Percentiles rank a stretch among this genome's conserved stretches.
phyloP scores from a whole-genome alignment of 2,888 invertebrate species.

The Hypercompe scribonia region DNA sequence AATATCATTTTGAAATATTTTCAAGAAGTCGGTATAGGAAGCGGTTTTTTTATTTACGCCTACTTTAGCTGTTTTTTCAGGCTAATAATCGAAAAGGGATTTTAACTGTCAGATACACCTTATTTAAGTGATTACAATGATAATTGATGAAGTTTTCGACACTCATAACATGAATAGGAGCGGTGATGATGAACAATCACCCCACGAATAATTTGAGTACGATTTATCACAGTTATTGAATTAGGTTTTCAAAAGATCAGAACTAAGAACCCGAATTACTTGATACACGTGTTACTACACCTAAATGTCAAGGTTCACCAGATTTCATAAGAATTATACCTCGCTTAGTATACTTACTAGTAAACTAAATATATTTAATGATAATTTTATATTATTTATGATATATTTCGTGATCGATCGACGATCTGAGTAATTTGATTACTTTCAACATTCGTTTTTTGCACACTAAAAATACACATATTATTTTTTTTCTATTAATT shows the following conservation, averaged over 20 bases:
- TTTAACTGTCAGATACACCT: no score
- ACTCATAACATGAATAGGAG: no score
- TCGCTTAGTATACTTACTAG: neutral
- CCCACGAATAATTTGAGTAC: neutral
- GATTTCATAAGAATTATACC: neutral
- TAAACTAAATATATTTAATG: neutral
- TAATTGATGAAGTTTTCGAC: no score
- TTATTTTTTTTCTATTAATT: no score
- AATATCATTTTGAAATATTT: no score
- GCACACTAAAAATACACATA: neutral
- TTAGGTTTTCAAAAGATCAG: neutral
- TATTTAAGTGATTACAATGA: no score
- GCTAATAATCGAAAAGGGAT: no score
- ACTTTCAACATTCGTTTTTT: neutral
- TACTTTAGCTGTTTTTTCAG: no score
- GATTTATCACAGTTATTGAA: neutral
- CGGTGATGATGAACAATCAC: no score
- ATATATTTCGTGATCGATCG: neutral
- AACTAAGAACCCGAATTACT: neutral
- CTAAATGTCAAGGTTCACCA: neutral
- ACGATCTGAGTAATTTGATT: neutral
- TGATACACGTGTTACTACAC: neutral
- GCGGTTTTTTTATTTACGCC: no score
- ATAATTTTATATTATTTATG: neutral
- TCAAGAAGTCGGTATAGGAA: no score